Evolutionary conservation across 2,797 vertebrate species (phyloP).

Genomic region (Eulemur coronatus): DNA sequence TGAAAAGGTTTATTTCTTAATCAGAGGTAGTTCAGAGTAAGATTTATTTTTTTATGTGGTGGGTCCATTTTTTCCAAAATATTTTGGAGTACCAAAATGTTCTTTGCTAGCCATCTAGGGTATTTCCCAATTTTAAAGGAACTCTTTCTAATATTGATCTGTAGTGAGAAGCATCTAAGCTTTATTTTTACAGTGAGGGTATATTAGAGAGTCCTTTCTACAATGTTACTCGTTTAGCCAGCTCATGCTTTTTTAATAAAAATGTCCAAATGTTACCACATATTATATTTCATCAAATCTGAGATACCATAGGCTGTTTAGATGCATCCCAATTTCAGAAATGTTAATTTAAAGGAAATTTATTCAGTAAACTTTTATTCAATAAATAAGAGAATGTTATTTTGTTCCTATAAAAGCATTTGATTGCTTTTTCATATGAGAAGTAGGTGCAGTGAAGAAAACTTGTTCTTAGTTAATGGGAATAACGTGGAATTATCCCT

Average conservation of each 20-base stretch:
- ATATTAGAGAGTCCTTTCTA: neutral
- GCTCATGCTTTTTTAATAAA: conserved; percentile 29
- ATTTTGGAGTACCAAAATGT: conserved; percentile 9
- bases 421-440: conserved; percentile 32
- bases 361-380: neutral
- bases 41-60: conserved; percentile 24
- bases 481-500: conserved; percentile 46
- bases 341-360: neutral
- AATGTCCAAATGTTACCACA: neutral
- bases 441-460: conserved; percentile 29
- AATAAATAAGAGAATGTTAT: neutral
- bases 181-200: neutral
- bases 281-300: conserved; percentile 16
- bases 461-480: conserved; percentile 8
- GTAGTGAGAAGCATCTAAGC: neutral
- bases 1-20: neutral
- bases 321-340: conserved; percentile 34
- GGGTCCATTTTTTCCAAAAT: neutral
- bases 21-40: neutral
- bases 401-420: neutral
- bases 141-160: neutral
- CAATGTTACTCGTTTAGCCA: neutral
- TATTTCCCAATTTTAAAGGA: conserved; percentile 6
- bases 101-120: neutral
- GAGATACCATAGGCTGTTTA: neutral